Base-by-base conservation (phyloP, 1,140 invertebrate genomes). In the Cylas formicarius region DNA sequence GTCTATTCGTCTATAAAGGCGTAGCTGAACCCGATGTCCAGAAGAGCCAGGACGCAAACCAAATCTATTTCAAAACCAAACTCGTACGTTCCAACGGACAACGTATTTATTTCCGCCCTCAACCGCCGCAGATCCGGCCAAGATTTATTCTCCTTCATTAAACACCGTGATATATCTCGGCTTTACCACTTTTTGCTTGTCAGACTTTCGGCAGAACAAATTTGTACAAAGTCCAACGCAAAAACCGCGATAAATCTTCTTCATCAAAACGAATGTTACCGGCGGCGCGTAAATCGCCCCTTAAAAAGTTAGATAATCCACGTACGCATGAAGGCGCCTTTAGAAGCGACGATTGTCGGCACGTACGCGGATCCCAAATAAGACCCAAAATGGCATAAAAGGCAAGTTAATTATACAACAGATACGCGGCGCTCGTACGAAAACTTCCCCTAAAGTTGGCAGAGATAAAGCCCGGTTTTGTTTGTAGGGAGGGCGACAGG, bases 251-350 rank as follows among this genome's bases (percentile, higher is more conserved):
- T 58, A 58, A 56, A 58, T 58, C 54, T 58, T 56, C 50, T 52
- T 58, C 56, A 58, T 61, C 33, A 31, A 37, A 44, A 29, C 49
- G 52, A 54, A 57, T 47, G 23, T 44, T 42, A 40, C 33, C n/a
- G n/a, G n/a, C n/a, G n/a, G n/a, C n/a, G n/a, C n/a, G n/a, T n/a
- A n/a, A n/a, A n/a, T n/a, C 34, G 43, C 49, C 40, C 52, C 56
- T 56, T 58, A 52, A 52, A 61, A 60, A 60, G 56, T 61, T 61
- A 61, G 50, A 57, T 60, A 60, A 61, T 60, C 60, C 58, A 55
- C 27, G 27, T 54, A 60, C 60, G 56, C 56, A 56, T 53, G 49
- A 55, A 53, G 48, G 60, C 52, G 51, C 52, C 56, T 52, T 61
- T 59, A 53, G 48, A 27, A 32, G 21, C 28, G 22, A 18, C 45